phyloP scores from a whole-genome alignment of 2,113 vertebrate genomes.

The Saccopteryx bilineata region DNA sequence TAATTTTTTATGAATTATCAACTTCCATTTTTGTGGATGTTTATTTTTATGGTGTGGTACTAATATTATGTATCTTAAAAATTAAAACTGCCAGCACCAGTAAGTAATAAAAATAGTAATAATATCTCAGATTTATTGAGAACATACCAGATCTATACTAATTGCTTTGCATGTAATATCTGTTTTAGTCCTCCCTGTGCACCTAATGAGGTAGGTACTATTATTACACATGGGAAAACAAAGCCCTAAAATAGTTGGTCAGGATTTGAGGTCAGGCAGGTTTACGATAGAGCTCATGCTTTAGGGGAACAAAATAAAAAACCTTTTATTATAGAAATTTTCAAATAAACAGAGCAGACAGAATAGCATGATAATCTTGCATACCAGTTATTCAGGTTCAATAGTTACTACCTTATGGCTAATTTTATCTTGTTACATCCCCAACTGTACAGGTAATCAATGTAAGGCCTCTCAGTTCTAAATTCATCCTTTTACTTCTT shows the following conservation, averaged over 20 bases:
- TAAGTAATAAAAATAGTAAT: slow-evolving; percentile 24
- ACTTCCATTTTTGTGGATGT: not conserved
- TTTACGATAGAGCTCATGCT: not conserved
- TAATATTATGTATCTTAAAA: slow-evolving; percentile 2
- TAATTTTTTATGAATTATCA: slow-evolving; percentile 27
- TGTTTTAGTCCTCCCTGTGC: not conserved
- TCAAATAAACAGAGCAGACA: not conserved
- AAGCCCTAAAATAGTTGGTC: not conserved
- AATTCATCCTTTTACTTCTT: not conserved
- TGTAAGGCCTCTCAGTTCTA: slow-evolving; percentile 39
- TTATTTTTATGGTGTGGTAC: slow-evolving; percentile 49
- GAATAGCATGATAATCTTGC: not conserved
- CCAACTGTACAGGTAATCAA: not conserved
- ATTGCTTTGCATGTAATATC: not conserved
- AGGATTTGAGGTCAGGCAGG: not conserved
- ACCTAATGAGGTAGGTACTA: not conserved
- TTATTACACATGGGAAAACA: slow-evolving; percentile 37
- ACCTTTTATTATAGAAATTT: not conserved
- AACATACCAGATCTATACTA: not conserved
- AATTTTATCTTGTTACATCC: not conserved
- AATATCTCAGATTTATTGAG: slow-evolving; percentile 20
- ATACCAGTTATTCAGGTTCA: not conserved
- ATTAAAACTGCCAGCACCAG: not conserved
- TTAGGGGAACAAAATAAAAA: not conserved
- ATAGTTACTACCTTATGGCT: not conserved